phyloP scores from a whole-genome alignment of 2,888 invertebrate genomes.

The Andrena hattorfiana region DNA sequence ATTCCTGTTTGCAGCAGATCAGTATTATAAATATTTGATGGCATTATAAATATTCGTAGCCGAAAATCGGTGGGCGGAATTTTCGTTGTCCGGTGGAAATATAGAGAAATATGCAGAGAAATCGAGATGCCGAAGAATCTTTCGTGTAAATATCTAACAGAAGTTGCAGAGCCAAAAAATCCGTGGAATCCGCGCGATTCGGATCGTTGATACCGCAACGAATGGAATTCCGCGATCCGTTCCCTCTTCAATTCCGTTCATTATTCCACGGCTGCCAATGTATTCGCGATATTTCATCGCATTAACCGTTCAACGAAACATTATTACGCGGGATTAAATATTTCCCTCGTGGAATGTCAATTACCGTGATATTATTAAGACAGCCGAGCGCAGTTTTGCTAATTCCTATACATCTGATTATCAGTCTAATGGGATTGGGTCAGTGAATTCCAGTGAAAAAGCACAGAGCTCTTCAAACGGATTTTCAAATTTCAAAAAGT shows the following conservation, averaged over 20 bases:
- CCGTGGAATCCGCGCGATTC: constrained; percentile 36
- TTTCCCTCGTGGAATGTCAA: constrained; percentile 11
- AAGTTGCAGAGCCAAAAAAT: constrained; percentile 40
- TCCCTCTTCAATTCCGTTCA: constrained; percentile 47
- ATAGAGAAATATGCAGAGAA: constrained; percentile 6
- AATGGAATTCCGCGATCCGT: constrained; percentile 40
- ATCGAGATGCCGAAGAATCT: constrained; percentile 38
- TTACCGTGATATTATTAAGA: background rate
- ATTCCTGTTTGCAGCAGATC: background rate
- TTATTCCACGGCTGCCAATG: constrained; percentile 23
- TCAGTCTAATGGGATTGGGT: background rate
- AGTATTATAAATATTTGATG: background rate
- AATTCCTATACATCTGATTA: background rate
- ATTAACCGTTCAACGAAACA: constrained; percentile 36
- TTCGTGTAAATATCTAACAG: constrained; percentile 42
- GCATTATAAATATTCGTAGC: no score
- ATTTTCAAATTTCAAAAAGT: no score
- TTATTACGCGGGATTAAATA: constrained; percentile 33
- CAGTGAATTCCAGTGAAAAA: background rate
- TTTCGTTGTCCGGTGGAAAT: background rate
- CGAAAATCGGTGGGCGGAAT: background rate
- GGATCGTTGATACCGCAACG: constrained; percentile 29
- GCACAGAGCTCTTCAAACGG: background rate
- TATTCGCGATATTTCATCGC: constrained; percentile 44
- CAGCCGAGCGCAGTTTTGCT: background rate